Percentiles rank a stretch among this genome's conserved stretches.
These are phyloP conservation scores for Thalassophryne amazonica DNA, from an alignment of 2,797 vertebrate genomes.

Conservation along the genomic window DNA sequence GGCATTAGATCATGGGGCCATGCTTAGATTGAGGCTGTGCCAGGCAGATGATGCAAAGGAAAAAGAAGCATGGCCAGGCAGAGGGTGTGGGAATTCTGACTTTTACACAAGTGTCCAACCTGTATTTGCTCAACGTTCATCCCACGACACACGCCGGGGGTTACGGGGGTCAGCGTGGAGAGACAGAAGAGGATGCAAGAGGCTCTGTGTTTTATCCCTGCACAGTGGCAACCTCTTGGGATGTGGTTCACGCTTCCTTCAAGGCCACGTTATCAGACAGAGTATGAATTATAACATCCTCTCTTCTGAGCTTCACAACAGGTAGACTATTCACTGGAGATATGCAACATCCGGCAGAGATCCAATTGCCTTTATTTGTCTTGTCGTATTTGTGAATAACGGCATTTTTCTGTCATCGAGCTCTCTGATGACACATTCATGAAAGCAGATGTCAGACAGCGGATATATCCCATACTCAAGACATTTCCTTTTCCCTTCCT, in stretches of 20 bases:
- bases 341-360: not conserved
- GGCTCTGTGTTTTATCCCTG: slow-evolving; percentile 64
- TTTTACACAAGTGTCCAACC: slow-evolving; percentile 44
- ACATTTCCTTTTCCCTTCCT: slow-evolving; percentile 41
- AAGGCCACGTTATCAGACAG: slow-evolving; percentile 9
- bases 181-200: slow-evolving; percentile 51
- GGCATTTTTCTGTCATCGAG: slow-evolving; percentile 19
- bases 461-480: slow-evolving; percentile 55
- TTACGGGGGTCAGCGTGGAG: slow-evolving; percentile 28
- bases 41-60: slow-evolving; percentile 69
- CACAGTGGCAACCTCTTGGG: slow-evolving; percentile 36
- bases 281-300: not conserved
- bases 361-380: not conserved
- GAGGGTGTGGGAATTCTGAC: slow-evolving; percentile 64
- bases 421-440: slow-evolving; percentile 15
- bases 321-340: not conserved
- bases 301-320: not conserved
- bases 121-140: slow-evolving; percentile 65
- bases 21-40: slow-evolving; percentile 40
- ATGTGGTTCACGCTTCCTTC: slow-evolving; percentile 23
- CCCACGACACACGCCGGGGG: slow-evolving; percentile 29
- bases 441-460: slow-evolving; percentile 40
- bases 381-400: slow-evolving; percentile 10
- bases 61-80: slow-evolving; percentile 48
- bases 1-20: slow-evolving; percentile 59